Evolutionary conservation across 2,113 vertebrate species (phyloP).

Genomic region (Protobothrops flavoviridis): DNA sequence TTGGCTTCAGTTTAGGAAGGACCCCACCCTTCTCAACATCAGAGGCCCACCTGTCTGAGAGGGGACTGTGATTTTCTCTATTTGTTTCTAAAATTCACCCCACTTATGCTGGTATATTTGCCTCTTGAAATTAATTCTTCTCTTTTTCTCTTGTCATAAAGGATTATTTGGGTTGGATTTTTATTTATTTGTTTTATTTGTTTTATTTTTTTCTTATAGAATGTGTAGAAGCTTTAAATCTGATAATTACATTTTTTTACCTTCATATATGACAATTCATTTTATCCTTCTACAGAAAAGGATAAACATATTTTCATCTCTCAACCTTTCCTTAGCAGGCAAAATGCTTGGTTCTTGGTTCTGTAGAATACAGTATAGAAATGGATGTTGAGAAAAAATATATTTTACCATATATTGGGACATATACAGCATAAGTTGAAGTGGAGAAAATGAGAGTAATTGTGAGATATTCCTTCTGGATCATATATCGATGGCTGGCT

Average conservation of each 20-base stretch:
- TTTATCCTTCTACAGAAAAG: neutral
- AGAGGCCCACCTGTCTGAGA: neutral
- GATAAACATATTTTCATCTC: neutral
- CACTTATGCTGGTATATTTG: neutral
- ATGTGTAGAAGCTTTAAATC: neutral
- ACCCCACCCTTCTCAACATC: constrained; percentile 17
- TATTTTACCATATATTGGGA: neutral
- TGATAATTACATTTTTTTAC: neutral
- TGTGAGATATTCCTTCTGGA: neutral
- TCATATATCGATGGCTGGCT: neutral
- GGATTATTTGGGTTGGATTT: neutral
- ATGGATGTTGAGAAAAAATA: neutral
- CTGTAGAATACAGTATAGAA: neutral
- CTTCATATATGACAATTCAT: neutral
- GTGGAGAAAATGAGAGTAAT: neutral
- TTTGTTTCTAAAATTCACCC: neutral
- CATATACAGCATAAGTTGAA: neutral
- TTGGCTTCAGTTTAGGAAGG: neutral
- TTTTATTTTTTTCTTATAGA: neutral
- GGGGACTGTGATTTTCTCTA: neutral
- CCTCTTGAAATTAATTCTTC: neutral
- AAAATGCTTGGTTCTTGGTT: neutral
- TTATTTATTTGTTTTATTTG: neutral
- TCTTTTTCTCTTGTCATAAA: neutral
- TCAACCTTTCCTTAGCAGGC: neutral